These are phyloP conservation scores for Liposcelis brunnea DNA, from an alignment of 2,888 invertebrate species.

Conservation along the genomic window DNA sequence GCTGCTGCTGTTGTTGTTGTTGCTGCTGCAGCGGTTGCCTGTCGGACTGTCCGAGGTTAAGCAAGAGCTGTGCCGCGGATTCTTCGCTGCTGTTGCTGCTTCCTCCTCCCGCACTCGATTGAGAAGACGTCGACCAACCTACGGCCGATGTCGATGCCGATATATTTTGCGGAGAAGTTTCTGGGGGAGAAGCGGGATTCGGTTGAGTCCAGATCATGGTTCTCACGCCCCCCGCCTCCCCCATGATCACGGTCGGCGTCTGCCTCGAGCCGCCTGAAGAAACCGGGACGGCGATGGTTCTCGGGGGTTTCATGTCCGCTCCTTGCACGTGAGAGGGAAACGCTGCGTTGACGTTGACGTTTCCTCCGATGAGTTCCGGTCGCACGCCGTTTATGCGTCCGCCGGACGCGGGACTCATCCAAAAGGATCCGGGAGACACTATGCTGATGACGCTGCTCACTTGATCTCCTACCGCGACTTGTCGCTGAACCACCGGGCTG, in stretches of 20 bases:
- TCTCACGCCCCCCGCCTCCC: constrained; percentile 73
- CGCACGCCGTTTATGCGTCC: constrained; percentile 57
- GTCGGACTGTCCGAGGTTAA: constrained; percentile 22
- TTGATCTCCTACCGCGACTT: constrained; percentile 15
- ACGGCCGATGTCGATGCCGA: constrained; percentile 25
- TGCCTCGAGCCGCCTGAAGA: constrained; percentile 15
- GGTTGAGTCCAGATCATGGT: constrained; percentile 54
- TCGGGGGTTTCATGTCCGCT: constrained; percentile 20
- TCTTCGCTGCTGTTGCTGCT: constrained; percentile 25
- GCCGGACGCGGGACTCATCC: constrained; percentile 15
- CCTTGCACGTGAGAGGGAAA: no score
- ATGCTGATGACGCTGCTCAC: constrained; percentile 21
- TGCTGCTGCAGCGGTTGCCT: no score
- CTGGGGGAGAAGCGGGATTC: constrained; percentile 31
- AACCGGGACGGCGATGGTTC: constrained; percentile 1
- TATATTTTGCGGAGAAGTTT: no score
- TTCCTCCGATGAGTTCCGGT: constrained; percentile 63
- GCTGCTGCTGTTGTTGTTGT: constrained; percentile 17
- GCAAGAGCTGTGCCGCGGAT: constrained; percentile 36
- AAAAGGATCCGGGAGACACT: constrained; percentile 22
- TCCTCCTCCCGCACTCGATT: no score
- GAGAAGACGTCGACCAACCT: background rate
- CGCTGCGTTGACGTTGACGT: no score
- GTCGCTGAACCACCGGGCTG: background rate
- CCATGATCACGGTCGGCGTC: constrained; percentile 82